phyloP scores from a whole-genome alignment of 2,888 invertebrate species.

The Cyclophora punctaria region DNA sequence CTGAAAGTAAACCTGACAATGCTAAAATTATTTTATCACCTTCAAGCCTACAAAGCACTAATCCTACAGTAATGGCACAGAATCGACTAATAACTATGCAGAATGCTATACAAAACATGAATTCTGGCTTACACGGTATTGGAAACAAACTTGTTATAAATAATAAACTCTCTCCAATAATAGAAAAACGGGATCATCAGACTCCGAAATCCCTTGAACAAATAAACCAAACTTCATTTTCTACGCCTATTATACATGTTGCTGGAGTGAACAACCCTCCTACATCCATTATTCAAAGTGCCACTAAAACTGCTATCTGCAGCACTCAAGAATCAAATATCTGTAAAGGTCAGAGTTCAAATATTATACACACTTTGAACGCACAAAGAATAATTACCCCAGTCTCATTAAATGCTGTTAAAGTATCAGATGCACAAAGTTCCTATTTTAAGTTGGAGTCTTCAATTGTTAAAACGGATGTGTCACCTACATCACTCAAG shows the following conservation, averaged over 20 bases:
- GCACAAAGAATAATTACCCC: conserved; percentile 52
- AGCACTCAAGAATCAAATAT: conserved; percentile 44
- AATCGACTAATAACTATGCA: conserved; percentile 65
- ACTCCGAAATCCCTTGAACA: conserved; percentile 44
- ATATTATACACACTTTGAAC: conserved; percentile 58
- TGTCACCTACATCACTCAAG: too few relatives aligned
- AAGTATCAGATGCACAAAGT: too few relatives aligned
- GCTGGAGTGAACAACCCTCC: conserved; percentile 44
- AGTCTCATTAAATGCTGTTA: conserved; percentile 43
- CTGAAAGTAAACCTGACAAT: conserved; percentile 42
- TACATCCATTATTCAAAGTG: conserved; percentile 50
- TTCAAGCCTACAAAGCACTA: conserved; percentile 46
- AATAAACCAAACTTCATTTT: conserved; percentile 40
- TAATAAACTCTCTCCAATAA: conserved; percentile 42
- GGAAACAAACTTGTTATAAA: conserved; percentile 57
- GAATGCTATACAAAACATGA: conserved; percentile 54
- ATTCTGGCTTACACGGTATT: conserved; percentile 42
- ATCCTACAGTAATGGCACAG: conserved; percentile 60
- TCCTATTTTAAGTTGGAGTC: too few relatives aligned
- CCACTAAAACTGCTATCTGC: conserved; percentile 45
- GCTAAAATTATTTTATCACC: conserved; percentile 64
- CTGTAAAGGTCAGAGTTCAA: conserved; percentile 45
- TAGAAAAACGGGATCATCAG: conserved; percentile 52
- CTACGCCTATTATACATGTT: conserved; percentile 55
- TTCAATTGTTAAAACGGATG: too few relatives aligned